Evolutionary conservation across 1,140 invertebrate genomes (phyloP).

Genomic region (Aphidius ervi): DNA sequence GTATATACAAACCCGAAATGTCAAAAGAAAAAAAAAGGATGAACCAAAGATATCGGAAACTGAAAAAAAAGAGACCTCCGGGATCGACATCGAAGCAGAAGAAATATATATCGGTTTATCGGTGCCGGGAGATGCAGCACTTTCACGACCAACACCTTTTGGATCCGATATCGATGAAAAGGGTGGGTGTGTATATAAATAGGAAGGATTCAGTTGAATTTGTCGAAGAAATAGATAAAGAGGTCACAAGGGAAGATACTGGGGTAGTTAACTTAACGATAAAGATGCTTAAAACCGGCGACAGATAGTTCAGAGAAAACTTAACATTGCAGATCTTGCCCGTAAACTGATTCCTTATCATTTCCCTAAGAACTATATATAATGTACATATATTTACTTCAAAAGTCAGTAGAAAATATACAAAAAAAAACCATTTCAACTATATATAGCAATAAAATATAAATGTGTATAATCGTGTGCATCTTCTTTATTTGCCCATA

Average conservation of each 20-base stretch:
- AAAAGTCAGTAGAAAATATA: too few species aligned
- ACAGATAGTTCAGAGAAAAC: neutral
- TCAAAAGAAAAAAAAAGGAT: neutral
- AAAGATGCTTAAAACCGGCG: neutral
- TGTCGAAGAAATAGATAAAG: too few species aligned
- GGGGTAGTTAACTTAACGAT: constrained; percentile 3
- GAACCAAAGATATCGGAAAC: constrained; percentile 10
- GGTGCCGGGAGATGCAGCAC: constrained; percentile 4
- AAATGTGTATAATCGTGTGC: too few species aligned
- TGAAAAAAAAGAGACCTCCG: constrained; percentile 5
- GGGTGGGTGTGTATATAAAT: neutral
- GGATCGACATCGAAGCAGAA: neutral
- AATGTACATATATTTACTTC: too few species aligned
- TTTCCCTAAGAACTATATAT: too few species aligned
- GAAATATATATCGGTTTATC: constrained; percentile 12
- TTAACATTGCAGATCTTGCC: too few species aligned
- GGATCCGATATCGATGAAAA: neutral
- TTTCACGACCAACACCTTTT: constrained; percentile 8
- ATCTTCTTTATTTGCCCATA: too few species aligned
- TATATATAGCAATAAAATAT: too few species aligned
- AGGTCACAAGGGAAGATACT: too few species aligned
- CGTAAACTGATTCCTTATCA: too few species aligned
- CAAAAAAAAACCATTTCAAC: too few species aligned
- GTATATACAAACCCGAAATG: neutral
- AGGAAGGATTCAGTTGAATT: too few species aligned